phyloP scores from a whole-genome alignment of 2,888 invertebrate species.

The Trileptium ribeirensis region DNA sequence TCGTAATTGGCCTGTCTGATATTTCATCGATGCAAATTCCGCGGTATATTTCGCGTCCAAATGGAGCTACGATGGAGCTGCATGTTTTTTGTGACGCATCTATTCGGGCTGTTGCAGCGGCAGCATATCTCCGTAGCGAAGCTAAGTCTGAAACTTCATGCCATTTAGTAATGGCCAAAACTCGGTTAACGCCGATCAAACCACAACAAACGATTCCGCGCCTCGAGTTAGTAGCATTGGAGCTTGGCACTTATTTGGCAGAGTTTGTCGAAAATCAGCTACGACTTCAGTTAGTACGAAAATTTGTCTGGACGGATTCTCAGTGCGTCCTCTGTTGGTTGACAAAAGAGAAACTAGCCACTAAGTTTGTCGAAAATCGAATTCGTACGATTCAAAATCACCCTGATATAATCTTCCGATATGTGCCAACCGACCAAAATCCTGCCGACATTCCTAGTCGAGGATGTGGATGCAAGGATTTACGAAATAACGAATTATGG shows the following conservation, averaged over 20 bases:
- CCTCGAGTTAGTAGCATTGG: conserved; percentile 20
- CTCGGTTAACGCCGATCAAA: conserved; percentile 9
- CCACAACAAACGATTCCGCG: conserved; percentile 20
- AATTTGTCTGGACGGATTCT: conserved; percentile 2
- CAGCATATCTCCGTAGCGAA: background rate
- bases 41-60: background rate
- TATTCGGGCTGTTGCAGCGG: conserved; percentile 10
- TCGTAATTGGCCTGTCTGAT: background rate
- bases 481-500: too few relatives aligned
- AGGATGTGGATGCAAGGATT: too few relatives aligned
- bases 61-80: too few relatives aligned
- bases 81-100: conserved; percentile 22
- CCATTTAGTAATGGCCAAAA: conserved; percentile 20
- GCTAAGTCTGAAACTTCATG: background rate
- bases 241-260: conserved; percentile 10
- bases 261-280: conserved; percentile 17
- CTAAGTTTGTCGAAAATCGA: too few relatives aligned
- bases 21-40: background rate
- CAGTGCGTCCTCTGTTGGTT: conserved; percentile 8
- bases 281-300: background rate
- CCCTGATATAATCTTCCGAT: too few relatives aligned
- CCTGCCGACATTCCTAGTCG: too few relatives aligned
- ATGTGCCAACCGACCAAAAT: too few relatives aligned
- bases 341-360: too few relatives aligned
- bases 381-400: too few relatives aligned